Conservation (phyloP, 2,888 invertebrate species). For the Coremacera marginata region DNA sequence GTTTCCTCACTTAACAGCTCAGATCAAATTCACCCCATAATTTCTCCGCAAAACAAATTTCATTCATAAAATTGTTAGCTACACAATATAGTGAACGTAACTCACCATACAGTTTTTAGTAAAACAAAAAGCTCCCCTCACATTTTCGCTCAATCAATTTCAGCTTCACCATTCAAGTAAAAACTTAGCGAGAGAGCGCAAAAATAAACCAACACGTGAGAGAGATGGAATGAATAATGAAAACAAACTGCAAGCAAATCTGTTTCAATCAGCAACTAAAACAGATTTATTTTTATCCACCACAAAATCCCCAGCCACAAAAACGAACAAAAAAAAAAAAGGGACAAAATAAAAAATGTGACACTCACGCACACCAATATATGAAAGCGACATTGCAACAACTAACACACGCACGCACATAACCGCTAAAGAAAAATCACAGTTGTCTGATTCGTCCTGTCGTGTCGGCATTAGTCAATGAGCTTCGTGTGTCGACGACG, state of each 20-base stretch:
- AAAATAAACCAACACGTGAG: background rate
- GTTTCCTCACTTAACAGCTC: background rate
- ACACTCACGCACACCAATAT: constrained; percentile 49
- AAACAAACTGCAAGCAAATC: constrained; percentile 1
- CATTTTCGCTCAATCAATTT: background rate
- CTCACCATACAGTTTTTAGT: too few species aligned
- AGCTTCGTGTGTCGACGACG: constrained; percentile 26
- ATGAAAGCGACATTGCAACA: constrained; percentile 48
- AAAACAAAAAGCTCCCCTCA: background rate
- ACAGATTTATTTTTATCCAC: constrained; percentile 29
- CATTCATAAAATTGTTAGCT: constrained; percentile 7
- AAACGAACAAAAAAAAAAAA: constrained; percentile 6
- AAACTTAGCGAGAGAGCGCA: background rate
- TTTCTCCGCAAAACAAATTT: constrained; percentile 1
- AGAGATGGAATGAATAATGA: background rate
- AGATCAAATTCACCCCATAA: background rate
- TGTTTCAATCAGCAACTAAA: constrained; percentile 1
- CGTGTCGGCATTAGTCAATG: constrained; percentile 45
- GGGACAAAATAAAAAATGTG: constrained; percentile 6
- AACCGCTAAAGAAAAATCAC: constrained; percentile 59
- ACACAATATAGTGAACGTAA: background rate
- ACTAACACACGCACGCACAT: constrained; percentile 26
- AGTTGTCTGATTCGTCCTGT: constrained; percentile 67
- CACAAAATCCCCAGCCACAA: constrained; percentile 14
- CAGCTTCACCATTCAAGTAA: background rate